These are phyloP conservation scores for Dysmachus trigonus DNA, from an alignment of 2,888 invertebrate species.

Conservation along the genomic window DNA sequence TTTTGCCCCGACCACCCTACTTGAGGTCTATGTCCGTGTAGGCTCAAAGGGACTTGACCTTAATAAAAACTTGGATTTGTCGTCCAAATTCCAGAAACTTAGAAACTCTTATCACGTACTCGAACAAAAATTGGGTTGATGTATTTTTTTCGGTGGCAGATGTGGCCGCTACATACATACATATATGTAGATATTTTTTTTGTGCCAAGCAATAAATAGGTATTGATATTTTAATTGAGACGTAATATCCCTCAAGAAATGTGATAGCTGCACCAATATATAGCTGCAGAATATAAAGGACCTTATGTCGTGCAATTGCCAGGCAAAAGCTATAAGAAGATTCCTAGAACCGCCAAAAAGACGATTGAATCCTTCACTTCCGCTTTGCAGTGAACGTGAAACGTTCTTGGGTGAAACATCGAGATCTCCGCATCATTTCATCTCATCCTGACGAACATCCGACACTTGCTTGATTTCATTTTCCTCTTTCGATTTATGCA, in stretches of 20 bases:
- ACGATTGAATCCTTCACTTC: background rate
- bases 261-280: background rate
- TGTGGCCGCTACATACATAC: background rate
- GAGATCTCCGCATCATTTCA: background rate
- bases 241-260: background rate
- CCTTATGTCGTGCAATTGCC: background rate
- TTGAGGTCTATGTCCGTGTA: background rate
- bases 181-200: background rate
- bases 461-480: background rate
- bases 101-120: conserved; percentile 30
- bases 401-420: background rate
- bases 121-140: conserved; percentile 13
- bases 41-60: conserved; percentile 17
- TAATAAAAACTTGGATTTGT: conserved; percentile 31
- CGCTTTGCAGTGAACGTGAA: background rate
- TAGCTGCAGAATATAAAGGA: background rate
- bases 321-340: background rate
- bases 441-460: background rate
- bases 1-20: background rate
- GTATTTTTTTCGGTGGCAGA: conserved; percentile 20
- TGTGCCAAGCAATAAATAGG: background rate
- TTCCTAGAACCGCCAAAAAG: background rate
- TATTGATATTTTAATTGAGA: background rate
- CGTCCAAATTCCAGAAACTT: conserved; percentile 7
- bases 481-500: background rate